phyloP scores from a whole-genome alignment of 2,797 vertebrate species.

The Gymnocypris eckloni region DNA sequence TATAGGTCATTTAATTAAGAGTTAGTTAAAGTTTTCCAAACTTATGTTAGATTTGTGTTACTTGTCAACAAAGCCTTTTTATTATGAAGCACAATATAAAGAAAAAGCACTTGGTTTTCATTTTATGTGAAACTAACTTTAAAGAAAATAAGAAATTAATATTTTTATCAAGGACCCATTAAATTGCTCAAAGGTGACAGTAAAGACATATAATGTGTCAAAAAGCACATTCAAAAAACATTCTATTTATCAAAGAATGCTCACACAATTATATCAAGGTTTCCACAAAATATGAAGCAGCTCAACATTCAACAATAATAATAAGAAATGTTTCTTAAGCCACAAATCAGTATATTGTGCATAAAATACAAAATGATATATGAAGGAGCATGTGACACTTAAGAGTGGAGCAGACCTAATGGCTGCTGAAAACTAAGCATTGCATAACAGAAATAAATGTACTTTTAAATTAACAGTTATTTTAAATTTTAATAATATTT shows the following conservation, averaged over 20 bases:
- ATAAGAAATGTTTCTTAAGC: not conserved
- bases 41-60: not conserved
- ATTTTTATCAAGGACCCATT: not conserved
- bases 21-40: not conserved
- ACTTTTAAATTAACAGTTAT: too few species aligned
- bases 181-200: not conserved
- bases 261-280: too few species aligned
- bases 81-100: too few species aligned
- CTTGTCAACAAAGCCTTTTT: not conserved
- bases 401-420: too few species aligned
- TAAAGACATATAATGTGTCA: not conserved
- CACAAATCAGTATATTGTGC: not conserved
- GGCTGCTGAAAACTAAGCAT: too few species aligned
- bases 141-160: too few species aligned
- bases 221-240: not conserved
- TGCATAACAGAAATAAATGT: too few species aligned
- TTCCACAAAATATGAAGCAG: constrained; percentile 8
- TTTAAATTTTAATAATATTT: not conserved
- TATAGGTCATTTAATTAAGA: not conserved
- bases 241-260: too few species aligned
- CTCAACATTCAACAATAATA: not conserved
- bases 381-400: too few species aligned
- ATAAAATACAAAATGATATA: not conserved
- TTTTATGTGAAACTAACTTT: not conserved
- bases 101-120: too few species aligned